These are phyloP conservation scores for Salvator merianae DNA, from an alignment of 2,113 vertebrate species.

Conservation along the genomic window DNA sequence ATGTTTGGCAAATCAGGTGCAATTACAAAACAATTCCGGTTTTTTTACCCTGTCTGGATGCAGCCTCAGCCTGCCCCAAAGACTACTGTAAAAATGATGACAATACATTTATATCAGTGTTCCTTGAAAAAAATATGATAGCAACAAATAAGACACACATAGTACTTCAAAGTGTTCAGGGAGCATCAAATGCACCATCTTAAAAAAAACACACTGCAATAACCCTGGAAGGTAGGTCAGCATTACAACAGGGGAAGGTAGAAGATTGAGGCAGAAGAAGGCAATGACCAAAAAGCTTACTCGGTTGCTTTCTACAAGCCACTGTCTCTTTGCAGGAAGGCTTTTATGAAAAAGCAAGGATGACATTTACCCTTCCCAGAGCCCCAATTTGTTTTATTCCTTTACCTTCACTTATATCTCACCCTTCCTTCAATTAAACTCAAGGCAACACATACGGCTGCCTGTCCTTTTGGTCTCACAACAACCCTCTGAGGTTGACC, in stretches of 20 bases:
- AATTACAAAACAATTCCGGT: no score
- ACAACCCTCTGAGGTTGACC: neutral
- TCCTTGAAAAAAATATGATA: neutral
- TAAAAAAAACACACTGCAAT: neutral
- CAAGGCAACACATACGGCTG: no score
- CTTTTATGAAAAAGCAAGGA: neutral
- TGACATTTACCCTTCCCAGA: no score
- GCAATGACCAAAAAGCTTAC: no score
- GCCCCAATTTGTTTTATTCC: no score
- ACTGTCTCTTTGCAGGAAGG: neutral
- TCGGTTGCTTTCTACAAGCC: neutral
- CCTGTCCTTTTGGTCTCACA: neutral
- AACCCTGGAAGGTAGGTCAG: neutral
- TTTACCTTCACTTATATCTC: no score
- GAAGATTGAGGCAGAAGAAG: no score
- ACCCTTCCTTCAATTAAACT: no score
- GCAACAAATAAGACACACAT: neutral
- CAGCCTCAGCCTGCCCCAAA: neutral
- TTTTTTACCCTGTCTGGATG: no score
- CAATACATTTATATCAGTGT: neutral
- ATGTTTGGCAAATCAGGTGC: no score
- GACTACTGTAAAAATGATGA: neutral
- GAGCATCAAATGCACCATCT: neutral
- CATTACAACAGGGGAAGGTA: no score
- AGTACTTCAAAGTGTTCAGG: neutral